Evolutionary conservation across 1,140 invertebrate species (phyloP), one percentile per base, ranked within the genome.

Genomic region (Acromyrmex heyeri): DNA sequence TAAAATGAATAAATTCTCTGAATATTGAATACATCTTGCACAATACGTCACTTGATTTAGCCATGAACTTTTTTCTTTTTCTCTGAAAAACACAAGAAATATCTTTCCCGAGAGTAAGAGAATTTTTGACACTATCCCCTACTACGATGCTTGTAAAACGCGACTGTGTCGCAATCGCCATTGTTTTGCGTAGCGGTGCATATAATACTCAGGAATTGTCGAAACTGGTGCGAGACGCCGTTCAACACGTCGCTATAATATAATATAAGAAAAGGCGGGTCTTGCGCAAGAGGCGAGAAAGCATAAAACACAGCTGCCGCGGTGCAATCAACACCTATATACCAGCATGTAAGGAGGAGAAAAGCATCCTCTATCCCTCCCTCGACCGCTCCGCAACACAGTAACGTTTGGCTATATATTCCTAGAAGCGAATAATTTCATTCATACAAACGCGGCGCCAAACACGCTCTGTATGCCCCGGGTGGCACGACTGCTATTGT

Each of bases 371-470:
- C 69, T 38, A 67, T 57, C 53, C 59, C 72, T 67, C 55, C 57
- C 44, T 64, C 65, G 44, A 12, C 61, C 69, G 48, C 48, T 38
- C 73, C 27, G 21, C 27, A 34, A 27, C 57, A 38, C 73, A 53
- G 76, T 83, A 73, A 85, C 86, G 72, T 86, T 61, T 48, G 90
- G 86, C 82, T 89, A 91, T 87, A 91, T 93, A 92, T 93, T 94
- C 93, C 93, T 91, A 93, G 94, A 94, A 95, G 93, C 93, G 92
- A 93, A 94, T 94, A 94, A 95, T 95, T 95, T 94, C 93, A 94
- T 94, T 95, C 94, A 93, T 95, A 92, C 92, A 93, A 94, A 93
- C 91, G 91, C 90, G 92, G 91, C 91, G 91, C 92, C 92, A 91
- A 92, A 91, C 90, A 91, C 88, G 91, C 91, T 89, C 90, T 92